Conservation (phyloP, 2,797 vertebrate species). For the Avahi laniger region DNA sequence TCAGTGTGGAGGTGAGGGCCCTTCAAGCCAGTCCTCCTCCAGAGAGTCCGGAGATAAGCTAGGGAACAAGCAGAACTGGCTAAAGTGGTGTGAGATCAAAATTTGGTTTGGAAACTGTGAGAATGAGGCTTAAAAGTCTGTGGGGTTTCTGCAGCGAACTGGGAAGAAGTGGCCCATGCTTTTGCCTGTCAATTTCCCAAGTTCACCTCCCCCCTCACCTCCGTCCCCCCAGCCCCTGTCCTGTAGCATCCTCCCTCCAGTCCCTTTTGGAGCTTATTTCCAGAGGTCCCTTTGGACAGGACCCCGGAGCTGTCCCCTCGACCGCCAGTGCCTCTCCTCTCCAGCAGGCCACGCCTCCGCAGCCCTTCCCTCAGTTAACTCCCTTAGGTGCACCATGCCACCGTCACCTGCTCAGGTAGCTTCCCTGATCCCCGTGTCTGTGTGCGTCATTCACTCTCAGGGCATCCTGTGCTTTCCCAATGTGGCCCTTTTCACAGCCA, state of each 20-base stretch:
- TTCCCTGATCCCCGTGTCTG: background rate
- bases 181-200: background rate
- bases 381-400: fast-evolving
- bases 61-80: background rate
- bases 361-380: background rate
- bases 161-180: too few relatives aligned
- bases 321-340: fast-evolving
- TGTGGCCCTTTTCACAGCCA: background rate
- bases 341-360: fast-evolving
- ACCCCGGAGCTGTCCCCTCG: background rate
- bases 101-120: background rate
- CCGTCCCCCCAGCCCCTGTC: background rate
- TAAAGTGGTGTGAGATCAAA: background rate
- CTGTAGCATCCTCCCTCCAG: background rate
- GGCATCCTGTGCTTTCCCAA: background rate
- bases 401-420: background rate
- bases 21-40: background rate
- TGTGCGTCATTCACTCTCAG: background rate
- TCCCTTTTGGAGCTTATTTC: background rate
- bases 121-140: background rate
- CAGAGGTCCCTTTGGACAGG: background rate
- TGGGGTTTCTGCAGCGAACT: background rate
- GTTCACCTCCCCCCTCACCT: background rate
- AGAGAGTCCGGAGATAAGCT: background rate
- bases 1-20: background rate